These are phyloP conservation scores for Leptogaster cylindrica DNA, from an alignment of 2,888 invertebrate species.

Conservation along the genomic window DNA sequence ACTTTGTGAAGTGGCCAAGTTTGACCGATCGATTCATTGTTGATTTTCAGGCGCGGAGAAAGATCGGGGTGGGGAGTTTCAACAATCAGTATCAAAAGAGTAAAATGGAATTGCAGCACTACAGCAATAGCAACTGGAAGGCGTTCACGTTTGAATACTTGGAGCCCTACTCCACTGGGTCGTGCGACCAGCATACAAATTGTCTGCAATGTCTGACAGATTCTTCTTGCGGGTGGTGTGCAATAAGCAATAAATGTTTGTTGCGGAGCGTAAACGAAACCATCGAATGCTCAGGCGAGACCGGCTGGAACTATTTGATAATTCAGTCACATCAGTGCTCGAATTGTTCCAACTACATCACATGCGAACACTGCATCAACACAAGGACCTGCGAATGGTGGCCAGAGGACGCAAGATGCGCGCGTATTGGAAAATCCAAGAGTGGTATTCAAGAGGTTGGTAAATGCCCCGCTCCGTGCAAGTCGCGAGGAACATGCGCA, in stretches of 20 bases:
- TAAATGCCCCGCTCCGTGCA: constrained; percentile 83
- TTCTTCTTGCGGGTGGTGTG: constrained; percentile 92
- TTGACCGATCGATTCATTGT: constrained; percentile 71
- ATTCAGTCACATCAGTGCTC: constrained; percentile 83
- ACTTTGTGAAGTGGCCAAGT: constrained; percentile 71
- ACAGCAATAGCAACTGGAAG: constrained; percentile 76
- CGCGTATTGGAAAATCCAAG: constrained; percentile 75
- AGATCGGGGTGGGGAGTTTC: constrained; percentile 61
- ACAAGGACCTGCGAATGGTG: constrained; percentile 91
- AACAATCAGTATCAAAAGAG: constrained; percentile 74
- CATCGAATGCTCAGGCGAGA: constrained; percentile 65
- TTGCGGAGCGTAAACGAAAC: constrained; percentile 73
- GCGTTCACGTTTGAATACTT: constrained; percentile 88
- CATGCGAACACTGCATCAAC: constrained; percentile 82
- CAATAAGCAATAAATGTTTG: constrained; percentile 74
- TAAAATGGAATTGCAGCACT: constrained; percentile 83
- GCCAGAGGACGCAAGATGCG: constrained; percentile 85
- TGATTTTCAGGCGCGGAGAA: constrained; percentile 73
- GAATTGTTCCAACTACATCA: constrained; percentile 87
- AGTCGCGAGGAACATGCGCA: constrained; percentile 76
- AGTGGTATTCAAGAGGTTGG: constrained; percentile 70
- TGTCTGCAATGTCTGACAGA: constrained; percentile 88
- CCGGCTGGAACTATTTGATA: constrained; percentile 80
- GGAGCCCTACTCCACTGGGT: constrained; percentile 84
- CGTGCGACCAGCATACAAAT: constrained; percentile 78